These are phyloP conservation scores for Rhineura floridana DNA, from an alignment of 2,113 vertebrate genomes.

Conservation along the genomic window DNA sequence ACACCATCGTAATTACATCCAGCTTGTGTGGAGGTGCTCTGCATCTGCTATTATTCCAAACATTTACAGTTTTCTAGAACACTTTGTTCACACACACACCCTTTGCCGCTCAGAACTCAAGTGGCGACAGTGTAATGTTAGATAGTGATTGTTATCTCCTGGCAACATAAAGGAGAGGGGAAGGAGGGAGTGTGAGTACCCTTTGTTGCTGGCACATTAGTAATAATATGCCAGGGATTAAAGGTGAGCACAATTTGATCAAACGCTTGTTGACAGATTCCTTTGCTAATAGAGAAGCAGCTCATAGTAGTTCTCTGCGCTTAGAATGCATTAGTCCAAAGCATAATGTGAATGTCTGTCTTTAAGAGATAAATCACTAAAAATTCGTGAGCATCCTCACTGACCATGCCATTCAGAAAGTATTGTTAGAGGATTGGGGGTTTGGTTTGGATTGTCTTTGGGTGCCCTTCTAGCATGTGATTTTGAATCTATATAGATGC, in stretches of 20 bases:
- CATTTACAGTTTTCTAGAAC: constrained; percentile 46
- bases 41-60: constrained; percentile 64
- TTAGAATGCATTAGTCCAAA: constrained; percentile 35
- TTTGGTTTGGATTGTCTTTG: too few relatives aligned
- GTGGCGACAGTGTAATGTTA: constrained; percentile 51
- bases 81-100: constrained; percentile 36
- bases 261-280: constrained; percentile 73
- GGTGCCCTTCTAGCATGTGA: too few relatives aligned
- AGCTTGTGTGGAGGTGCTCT: constrained; percentile 48
- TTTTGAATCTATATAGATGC: too few relatives aligned
- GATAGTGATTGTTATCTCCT: constrained; percentile 63
- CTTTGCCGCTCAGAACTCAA: constrained; percentile 48
- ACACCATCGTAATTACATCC: constrained; percentile 59
- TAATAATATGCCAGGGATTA: constrained; percentile 79
- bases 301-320: constrained; percentile 51
- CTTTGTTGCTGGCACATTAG: constrained; percentile 75
- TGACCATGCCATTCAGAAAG: constrained; percentile 43
- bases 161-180: constrained; percentile 36
- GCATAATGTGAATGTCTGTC: constrained; percentile 28
- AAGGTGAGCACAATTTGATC: constrained; percentile 81
- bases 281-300: constrained; percentile 71
- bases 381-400: neutral
- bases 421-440: too few relatives aligned
- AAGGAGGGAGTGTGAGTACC: constrained; percentile 27
- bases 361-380: constrained; percentile 32